These are phyloP conservation scores for Indri indri DNA, from an alignment of 2,113 vertebrate genomes.

Conservation along the genomic window DNA sequence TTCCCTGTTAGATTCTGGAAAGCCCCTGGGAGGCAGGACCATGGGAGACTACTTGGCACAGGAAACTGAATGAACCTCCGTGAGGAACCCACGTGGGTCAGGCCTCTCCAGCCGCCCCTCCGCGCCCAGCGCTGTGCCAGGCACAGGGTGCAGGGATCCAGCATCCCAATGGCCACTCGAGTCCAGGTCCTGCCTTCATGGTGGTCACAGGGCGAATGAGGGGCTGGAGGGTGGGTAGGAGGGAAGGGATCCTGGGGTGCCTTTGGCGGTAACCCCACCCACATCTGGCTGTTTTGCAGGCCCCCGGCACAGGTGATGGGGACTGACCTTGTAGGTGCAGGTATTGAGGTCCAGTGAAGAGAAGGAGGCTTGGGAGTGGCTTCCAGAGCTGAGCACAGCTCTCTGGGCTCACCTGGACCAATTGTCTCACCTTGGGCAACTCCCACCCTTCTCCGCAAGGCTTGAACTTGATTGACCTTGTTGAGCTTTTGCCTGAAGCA, in stretches of 20 bases:
- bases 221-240: background rate
- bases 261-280: too few species aligned
- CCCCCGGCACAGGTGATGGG: background rate
- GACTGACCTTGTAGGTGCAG: background rate
- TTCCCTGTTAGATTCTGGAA: background rate
- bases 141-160: background rate
- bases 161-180: background rate
- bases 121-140: background rate
- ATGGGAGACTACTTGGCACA: background rate
- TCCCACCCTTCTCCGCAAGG: background rate
- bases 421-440: background rate
- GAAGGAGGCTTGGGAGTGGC: background rate
- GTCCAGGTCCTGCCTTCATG: background rate
- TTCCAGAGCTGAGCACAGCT: background rate
- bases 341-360: background rate
- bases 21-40: background rate
- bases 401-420: background rate
- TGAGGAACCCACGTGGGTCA: background rate
- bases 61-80: background rate
- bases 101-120: background rate
- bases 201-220: background rate
- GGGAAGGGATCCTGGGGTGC: background rate
- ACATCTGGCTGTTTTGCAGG: background rate
- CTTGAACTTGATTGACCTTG: background rate
- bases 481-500: background rate